Percentiles rank a stretch among this genome's conserved stretches.
Evolutionary conservation across 2,888 invertebrate species (phyloP).

Genomic region (Heliconius ethilla): DNA sequence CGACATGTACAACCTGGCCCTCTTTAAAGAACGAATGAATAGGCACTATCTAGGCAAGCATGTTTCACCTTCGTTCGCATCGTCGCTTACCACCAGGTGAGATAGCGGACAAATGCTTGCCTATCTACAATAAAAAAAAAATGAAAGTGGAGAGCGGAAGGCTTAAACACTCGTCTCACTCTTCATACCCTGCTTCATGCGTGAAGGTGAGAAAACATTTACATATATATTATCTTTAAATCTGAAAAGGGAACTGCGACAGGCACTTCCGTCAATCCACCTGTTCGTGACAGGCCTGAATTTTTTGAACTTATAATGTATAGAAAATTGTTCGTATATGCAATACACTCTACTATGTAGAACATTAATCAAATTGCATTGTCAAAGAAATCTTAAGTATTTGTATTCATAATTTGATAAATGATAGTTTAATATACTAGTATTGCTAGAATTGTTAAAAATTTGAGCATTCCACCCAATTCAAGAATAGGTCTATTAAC

Average conservation of each 20-base stretch:
- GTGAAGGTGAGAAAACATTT: too few species aligned
- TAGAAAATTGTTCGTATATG: neutral
- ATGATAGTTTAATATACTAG: neutral
- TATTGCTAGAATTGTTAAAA: neutral
- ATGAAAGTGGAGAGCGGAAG: too few species aligned
- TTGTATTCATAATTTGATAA: neutral
- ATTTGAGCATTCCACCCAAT: neutral
- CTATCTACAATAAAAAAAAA: too few species aligned
- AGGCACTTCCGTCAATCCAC: neutral
- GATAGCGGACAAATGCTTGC: too few species aligned
- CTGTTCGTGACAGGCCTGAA: neutral
- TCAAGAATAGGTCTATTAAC: neutral
- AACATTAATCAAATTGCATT: neutral
- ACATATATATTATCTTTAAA: constrained; percentile 8
- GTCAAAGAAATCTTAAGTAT: neutral
- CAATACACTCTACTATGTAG: neutral
- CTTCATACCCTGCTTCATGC: too few species aligned
- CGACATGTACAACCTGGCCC: too few species aligned
- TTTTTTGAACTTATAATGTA: neutral
- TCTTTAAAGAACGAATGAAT: too few species aligned
- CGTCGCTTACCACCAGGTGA: too few species aligned
- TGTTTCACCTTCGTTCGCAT: too few species aligned
- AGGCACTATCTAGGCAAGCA: too few species aligned
- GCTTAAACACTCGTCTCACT: too few species aligned
- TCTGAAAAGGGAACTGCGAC: neutral